A percentile compares a stretch with the other conserved stretches of the same genome.
Evolutionary conservation across 2,888 invertebrate genomes (phyloP).

Genomic region (Watsonalla binaria): DNA sequence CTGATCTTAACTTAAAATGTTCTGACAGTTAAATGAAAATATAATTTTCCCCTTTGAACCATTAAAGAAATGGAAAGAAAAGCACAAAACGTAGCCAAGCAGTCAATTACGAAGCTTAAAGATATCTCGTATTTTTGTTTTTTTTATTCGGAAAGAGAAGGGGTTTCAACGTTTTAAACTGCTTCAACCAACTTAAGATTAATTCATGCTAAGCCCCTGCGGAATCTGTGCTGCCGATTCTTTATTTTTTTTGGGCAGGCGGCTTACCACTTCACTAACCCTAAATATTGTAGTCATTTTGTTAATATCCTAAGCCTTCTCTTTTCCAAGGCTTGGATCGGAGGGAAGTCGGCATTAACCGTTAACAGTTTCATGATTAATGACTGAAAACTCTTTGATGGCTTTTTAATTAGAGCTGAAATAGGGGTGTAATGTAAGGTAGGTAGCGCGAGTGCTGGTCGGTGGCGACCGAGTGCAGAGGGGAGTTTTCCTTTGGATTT

Average conservation of each 20-base stretch:
- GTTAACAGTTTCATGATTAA: conserved; percentile 79
- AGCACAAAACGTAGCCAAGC: conserved; percentile 46
- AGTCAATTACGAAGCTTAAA: conserved; percentile 70
- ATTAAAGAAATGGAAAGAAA: conserved; percentile 38
- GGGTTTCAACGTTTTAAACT: conserved; percentile 69
- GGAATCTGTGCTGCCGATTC: conserved; percentile 48
- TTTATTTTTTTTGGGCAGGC: conserved; percentile 54
- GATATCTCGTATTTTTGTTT: conserved; percentile 61
- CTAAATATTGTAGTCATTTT: conserved; percentile 72
- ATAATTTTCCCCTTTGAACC: conserved; percentile 48
- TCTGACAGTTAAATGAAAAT: conserved; percentile 47
- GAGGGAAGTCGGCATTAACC: conserved; percentile 71
- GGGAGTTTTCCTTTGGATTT: conserved; percentile 53
- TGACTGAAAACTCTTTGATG: conserved; percentile 79
- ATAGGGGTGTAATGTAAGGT: conserved; percentile 63
- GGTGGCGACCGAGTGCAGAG: conserved; percentile 21
- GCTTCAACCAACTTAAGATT: conserved; percentile 67
- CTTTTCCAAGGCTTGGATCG: conserved; percentile 56
- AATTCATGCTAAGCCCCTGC: conserved; percentile 58
- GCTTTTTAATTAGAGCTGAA: conserved; percentile 80
- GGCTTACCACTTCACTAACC: conserved; percentile 67
- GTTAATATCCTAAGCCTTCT: conserved; percentile 72
- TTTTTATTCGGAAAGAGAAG: conserved; percentile 55
- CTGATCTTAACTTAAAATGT: conserved; percentile 40
- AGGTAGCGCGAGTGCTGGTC: conserved; percentile 27